Conservation (phyloP, 1,140 invertebrate species). For the Bombus haemorrhoidalis region DNA sequence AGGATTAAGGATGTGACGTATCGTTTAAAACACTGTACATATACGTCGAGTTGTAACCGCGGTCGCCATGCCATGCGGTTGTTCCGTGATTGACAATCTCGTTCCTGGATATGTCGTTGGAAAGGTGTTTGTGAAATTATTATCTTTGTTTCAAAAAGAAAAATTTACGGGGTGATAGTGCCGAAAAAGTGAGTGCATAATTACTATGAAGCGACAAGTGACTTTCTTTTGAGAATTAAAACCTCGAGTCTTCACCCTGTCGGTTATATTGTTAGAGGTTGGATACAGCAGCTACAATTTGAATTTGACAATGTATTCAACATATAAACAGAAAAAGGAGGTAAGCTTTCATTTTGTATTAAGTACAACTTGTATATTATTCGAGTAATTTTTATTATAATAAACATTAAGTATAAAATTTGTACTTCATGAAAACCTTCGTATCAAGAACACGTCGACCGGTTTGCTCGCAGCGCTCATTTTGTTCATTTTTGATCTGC, state of each 20-base stretch:
- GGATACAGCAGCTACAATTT: conserved; percentile 36
- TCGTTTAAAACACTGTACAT: conserved; percentile 60
- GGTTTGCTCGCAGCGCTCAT: conserved; percentile 58
- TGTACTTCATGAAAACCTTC: conserved; percentile 36
- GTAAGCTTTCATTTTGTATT: conserved; percentile 14
- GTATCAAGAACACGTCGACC: conserved; percentile 60
- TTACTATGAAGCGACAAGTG: conserved; percentile 22
- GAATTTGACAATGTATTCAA: conserved; percentile 24
- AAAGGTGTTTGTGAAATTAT: conserved; percentile 3
- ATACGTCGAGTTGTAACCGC: conserved; percentile 49
- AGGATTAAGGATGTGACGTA: conserved; percentile 50
- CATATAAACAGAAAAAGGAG: neutral
- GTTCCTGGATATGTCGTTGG: neutral
- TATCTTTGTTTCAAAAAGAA: neutral
- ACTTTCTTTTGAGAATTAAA: conserved; percentile 29
- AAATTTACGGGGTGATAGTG: conserved; percentile 8
- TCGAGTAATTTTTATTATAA: neutral
- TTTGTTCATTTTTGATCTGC: conserved; percentile 16
- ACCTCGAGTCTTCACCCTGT: conserved; percentile 26
- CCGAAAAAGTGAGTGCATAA: neutral
- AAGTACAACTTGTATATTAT: neutral
- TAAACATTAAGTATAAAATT: conserved; percentile 4
- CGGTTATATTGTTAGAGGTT: conserved; percentile 40
- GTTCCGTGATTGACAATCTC: conserved; percentile 43
- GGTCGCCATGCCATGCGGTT: conserved; percentile 68